Evolutionary conservation across 1,140 invertebrate genomes (phyloP), one percentile per base, ranked within the genome.

Genomic region (Sitobion miscanthi): DNA sequence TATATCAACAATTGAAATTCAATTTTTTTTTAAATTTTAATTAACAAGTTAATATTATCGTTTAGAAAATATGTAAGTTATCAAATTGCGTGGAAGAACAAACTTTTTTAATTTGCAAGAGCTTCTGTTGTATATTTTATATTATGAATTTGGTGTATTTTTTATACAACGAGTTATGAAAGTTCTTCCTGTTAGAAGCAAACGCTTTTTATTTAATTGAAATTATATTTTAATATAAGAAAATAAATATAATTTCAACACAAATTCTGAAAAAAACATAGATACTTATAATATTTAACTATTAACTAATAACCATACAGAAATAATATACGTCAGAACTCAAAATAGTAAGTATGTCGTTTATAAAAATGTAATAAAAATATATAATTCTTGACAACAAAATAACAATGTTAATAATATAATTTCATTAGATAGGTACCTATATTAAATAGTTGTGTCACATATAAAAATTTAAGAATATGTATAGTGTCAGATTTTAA

Each of bases 81-180:
- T 62, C 89, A 90, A 90, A 90, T 90, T 30, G 52, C 38, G 54
- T 17, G 38, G 38, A 57, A 62, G 23, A 35, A 17, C 35, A 90
- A 90, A 90, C 54, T 90, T 90, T 90, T 90, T 90, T 90, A 90
- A 90, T 90, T 90, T 90, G 23, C 49, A 42, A 90, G 23, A 54
- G 54, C 35, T 62, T 62, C 54, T 62, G 52, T 57, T 47, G 35
- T 62, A 25, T 62, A 69, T 90, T 90, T 90, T 69, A 90, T 62
- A 62, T 69, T 62, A 62, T 62, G 38, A 90, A 57, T 90, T 90
- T 11, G 87, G 87, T 90, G 3, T 90, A 42, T 90, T 90, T 90
- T 90, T 88, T 52, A 30, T 8, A 88, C 45, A 49, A 57, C 49
- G 14, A 90, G 38, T 90, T 90, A 62, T 62, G 38, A 62, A 90